Evolutionary conservation across 2,888 invertebrate genomes (phyloP).

Genomic region (Polia nebulosa): DNA sequence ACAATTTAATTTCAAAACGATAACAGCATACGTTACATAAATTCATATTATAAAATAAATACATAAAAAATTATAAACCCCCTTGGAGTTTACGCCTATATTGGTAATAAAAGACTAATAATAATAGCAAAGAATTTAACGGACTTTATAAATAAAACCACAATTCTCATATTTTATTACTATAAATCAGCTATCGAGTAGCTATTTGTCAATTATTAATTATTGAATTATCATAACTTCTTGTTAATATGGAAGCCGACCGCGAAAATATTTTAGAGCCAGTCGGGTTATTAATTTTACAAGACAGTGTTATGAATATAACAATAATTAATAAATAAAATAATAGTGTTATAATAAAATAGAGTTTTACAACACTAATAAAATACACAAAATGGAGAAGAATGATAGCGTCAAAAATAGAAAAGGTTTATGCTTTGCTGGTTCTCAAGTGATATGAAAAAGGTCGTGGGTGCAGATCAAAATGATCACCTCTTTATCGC

Average conservation of each 20-base stretch:
- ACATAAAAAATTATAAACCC: slow-evolving; percentile 10
- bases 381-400: neutral
- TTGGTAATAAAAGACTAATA: slow-evolving; percentile 28
- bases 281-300: slow-evolving; percentile 38
- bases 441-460: neutral
- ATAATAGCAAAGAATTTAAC: slow-evolving; percentile 20
- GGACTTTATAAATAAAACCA: slow-evolving; percentile 29
- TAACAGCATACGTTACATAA: slow-evolving; percentile 9
- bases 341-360: slow-evolving; percentile 23
- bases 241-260: slow-evolving; percentile 26
- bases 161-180: slow-evolving; percentile 38
- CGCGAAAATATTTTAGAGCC: slow-evolving; percentile 30
- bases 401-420: neutral
- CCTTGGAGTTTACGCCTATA: slow-evolving; percentile 10
- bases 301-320: slow-evolving; percentile 28
- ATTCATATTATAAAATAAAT: neutral
- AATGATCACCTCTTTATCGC: neutral
- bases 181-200: slow-evolving; percentile 50
- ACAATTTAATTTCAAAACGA: slow-evolving; percentile 14
- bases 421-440: neutral
- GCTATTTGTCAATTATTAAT: slow-evolving; percentile 62
- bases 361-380: slow-evolving; percentile 4
- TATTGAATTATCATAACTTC: slow-evolving; percentile 59
- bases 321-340: slow-evolving; percentile 15
- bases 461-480: neutral